A percentile compares a stretch with the other conserved stretches of the same genome.
Conservation (phyloP, 2,888 invertebrate genomes). For the Pseudococcus jackbeardsleyi region DNA sequence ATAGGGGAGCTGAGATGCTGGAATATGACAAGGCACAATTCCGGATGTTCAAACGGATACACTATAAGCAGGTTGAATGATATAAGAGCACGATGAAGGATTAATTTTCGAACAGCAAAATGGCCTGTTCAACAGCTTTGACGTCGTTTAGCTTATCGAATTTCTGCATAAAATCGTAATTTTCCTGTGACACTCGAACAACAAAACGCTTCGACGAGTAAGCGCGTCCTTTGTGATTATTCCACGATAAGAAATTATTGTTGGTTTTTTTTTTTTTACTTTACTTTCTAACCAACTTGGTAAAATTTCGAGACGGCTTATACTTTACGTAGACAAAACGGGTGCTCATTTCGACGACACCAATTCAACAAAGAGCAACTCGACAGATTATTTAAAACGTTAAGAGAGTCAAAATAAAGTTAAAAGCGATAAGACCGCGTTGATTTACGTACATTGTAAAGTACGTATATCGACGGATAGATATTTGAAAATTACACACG, state of each 20-base stretch:
- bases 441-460: slow-evolving; percentile 5
- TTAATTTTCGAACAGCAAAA: slow-evolving; percentile 62
- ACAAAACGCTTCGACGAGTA: slow-evolving; percentile 42
- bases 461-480: not conserved
- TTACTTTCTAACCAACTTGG: not conserved
- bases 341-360: slow-evolving; percentile 50
- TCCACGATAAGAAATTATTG: slow-evolving; percentile 27
- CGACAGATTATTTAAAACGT: slow-evolving; percentile 39
- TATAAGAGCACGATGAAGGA: slow-evolving; percentile 60
- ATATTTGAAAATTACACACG: not conserved
- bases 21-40: slow-evolving; percentile 61
- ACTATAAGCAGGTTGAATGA: slow-evolving; percentile 49
- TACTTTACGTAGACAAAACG: slow-evolving; percentile 5
- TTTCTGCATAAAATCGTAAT: slow-evolving; percentile 54
- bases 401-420: slow-evolving; percentile 46
- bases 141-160: slow-evolving; percentile 58
- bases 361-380: slow-evolving; percentile 35
- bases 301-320: slow-evolving; percentile 11
- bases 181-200: slow-evolving; percentile 49
- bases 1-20: slow-evolving; percentile 51
- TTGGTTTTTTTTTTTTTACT: slow-evolving; percentile 1
- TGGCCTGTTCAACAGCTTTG: slow-evolving; percentile 61
- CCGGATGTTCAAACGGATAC: slow-evolving; percentile 55
- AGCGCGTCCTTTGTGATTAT: slow-evolving; percentile 44
- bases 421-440: slow-evolving; percentile 22